These are phyloP conservation scores for Listrodromus nycthemerus DNA, from an alignment of 2,888 invertebrate species.

Conservation along the genomic window DNA sequence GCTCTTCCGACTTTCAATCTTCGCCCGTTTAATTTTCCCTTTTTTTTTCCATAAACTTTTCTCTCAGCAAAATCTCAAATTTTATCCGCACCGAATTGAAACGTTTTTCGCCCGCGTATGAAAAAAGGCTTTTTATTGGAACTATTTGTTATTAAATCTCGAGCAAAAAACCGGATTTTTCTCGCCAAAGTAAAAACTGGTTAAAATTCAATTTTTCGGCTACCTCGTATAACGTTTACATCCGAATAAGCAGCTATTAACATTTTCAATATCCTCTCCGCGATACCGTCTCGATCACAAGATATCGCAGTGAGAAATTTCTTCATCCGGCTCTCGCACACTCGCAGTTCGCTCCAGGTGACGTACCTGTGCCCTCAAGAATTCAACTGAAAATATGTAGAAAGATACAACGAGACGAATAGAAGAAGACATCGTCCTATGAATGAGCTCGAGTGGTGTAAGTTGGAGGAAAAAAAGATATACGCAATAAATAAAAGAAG, in stretches of 20 bases:
- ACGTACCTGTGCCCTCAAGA: background rate
- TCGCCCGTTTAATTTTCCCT: slow-evolving; percentile 55
- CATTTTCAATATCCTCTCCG: background rate
- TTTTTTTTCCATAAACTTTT: slow-evolving; percentile 36
- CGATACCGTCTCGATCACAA: background rate
- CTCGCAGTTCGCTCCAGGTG: slow-evolving; percentile 14
- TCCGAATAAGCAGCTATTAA: background rate
- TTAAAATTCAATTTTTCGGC: background rate
- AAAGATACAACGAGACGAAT: background rate
- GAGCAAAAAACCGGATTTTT: too few species aligned
- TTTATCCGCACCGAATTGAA: too few species aligned
- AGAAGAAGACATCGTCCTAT: slow-evolving; percentile 1
- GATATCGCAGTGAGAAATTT: slow-evolving; percentile 2
- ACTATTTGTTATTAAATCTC: too few species aligned
- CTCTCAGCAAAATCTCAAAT: background rate
- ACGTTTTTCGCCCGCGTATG: too few species aligned
- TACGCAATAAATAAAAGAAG: background rate
- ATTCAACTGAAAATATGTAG: background rate
- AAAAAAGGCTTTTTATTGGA: too few species aligned
- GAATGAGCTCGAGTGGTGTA: slow-evolving; percentile 16
- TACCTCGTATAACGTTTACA: background rate
- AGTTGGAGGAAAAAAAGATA: slow-evolving; percentile 15
- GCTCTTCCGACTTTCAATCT: slow-evolving; percentile 22
- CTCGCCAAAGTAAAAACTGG: background rate
- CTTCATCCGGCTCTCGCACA: background rate